Conservation (phyloP, 2,113 vertebrate species). For the Bujurquina vittata region DNA sequence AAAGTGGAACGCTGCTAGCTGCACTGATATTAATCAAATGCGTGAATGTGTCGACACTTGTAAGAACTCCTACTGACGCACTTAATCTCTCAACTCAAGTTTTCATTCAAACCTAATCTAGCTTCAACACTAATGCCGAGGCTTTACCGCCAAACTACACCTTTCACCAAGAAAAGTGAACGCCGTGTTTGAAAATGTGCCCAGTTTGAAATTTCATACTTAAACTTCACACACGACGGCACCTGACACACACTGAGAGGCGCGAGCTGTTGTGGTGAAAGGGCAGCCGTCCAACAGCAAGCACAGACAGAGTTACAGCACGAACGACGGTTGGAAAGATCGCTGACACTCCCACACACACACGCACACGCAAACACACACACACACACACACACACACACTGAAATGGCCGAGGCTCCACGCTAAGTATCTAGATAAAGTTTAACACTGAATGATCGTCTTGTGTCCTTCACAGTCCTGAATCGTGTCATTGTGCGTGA, state of each 20-base stretch:
- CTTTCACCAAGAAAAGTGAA: not conserved
- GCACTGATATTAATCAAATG: conserved; percentile 1
- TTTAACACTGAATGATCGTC: not conserved
- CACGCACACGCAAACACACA: not conserved
- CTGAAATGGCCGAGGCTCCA: not conserved
- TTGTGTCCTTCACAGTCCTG: not conserved
- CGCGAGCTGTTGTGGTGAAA: not conserved
- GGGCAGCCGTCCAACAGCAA: conserved; percentile 32
- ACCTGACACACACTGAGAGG: not conserved
- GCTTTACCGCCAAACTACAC: not conserved
- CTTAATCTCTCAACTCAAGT: not conserved
- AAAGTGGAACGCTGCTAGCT: conserved; percentile 4
- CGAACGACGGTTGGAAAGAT: conserved; percentile 7
- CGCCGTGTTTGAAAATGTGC: not conserved
- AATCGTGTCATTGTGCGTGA: not conserved
- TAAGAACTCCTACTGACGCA: not conserved
- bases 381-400: not conserved
- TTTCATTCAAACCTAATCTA: not conserved
- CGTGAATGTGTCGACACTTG: not conserved
- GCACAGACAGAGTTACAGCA: conserved; percentile 25
- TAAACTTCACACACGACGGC: not conserved
- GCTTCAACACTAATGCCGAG: not conserved
- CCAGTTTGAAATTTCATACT: not conserved
- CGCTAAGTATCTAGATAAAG: not conserved
- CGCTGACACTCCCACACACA: conserved; percentile 20